Evolutionary conservation across 2,113 vertebrate species (phyloP).

Genomic region (Mormyrus iriodes): DNA sequence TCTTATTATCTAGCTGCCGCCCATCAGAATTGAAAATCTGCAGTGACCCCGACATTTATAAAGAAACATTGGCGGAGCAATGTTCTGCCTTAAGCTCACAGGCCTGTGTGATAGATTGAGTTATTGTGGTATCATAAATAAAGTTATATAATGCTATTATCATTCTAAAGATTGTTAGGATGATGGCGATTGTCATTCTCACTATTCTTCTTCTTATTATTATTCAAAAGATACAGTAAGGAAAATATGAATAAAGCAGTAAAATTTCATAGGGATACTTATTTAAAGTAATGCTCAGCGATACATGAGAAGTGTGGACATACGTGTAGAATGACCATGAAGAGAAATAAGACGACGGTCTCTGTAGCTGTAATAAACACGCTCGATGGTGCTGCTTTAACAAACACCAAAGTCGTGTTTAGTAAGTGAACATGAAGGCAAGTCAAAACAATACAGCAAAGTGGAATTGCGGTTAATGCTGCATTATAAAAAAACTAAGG

Average conservation of each 20-base stretch:
- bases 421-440: background rate
- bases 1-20: constrained; percentile 33
- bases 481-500: background rate
- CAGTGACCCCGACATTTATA: constrained; percentile 33
- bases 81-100: constrained; percentile 24
- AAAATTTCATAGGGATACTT: background rate
- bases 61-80: constrained; percentile 38
- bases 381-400: background rate
- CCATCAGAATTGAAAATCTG: constrained; percentile 26
- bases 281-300: background rate
- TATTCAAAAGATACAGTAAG: background rate
- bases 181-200: background rate
- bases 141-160: background rate
- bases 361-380: background rate
- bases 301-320: background rate
- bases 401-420: background rate
- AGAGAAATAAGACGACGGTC: background rate
- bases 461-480: background rate
- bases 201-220: background rate
- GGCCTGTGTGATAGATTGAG: constrained; percentile 28
- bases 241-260: background rate
- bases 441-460: background rate
- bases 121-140: constrained; percentile 28
- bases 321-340: background rate
- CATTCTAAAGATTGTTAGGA: background rate